Base-by-base conservation (phyloP, 2,888 invertebrate species). In the Morpho deidamia region DNA sequence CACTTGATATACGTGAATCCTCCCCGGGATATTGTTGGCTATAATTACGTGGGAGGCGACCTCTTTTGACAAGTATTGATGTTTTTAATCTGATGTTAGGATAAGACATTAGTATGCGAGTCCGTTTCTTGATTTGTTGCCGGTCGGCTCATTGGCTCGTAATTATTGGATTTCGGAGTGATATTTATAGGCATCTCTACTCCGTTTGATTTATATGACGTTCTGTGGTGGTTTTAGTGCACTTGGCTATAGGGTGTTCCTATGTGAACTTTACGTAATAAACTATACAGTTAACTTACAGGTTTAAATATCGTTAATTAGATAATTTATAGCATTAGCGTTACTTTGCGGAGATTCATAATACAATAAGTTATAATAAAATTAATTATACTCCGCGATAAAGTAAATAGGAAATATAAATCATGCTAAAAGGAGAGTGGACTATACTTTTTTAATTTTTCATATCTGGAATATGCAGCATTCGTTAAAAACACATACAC, bases 61-160 rank as follows among this genome's bases (percentile, higher is more conserved):
- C 81, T 82, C 82, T 82, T 85, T 83, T 84, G 89, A 86, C 88
- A 87, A 82, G 84, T 87, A 89, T 89, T 86, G 89, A 89, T 89
- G 89, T 81, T 83, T 88, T 88, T 87, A 88, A 89, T 89, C 88
- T 85, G 86, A 89, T 87, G 86, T 86, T 86, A 87, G 88, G 88
- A 85, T 85, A 84, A 83, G 82, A 76, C 85, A 85, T 88, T 86
- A 83, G 86, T 85, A 85, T 85, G 85, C 83, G 81, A 76, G 73
- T 72, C 70, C 67, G 72, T 23, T 81, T 86, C 37, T 37, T 53
- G 88, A 85, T 87, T 88, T 86, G 86, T 86, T 70, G 84, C 78
- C 78, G 75, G 74, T 67, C 81, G 83, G 81, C 84, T 85, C 87
- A 84, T 88, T 83, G 81, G 69, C 74, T 78, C 78, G 78, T 88